These are phyloP conservation scores for Agrochola lota DNA, from an alignment of 2,888 invertebrate species.

Conservation along the genomic window DNA sequence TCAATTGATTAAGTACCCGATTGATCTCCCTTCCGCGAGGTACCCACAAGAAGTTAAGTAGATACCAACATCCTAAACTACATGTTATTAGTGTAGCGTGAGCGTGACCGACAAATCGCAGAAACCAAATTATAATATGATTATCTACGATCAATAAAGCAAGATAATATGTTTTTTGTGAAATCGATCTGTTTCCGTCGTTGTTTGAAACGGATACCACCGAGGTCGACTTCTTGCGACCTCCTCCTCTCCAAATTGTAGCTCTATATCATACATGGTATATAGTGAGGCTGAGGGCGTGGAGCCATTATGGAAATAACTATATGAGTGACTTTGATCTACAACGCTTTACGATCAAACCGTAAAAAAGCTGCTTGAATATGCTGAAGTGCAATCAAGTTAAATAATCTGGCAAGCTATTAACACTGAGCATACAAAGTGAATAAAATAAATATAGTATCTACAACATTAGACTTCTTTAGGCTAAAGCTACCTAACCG, in stretches of 20 bases:
- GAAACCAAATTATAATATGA: slow-evolving; percentile 48
- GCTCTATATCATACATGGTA: slow-evolving; percentile 3
- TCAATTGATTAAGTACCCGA: not conserved
- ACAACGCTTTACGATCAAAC: not conserved
- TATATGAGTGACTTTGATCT: not conserved
- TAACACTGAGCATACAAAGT: not conserved
- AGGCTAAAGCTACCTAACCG: not conserved
- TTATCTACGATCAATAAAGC: slow-evolving; percentile 59
- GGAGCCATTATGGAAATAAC: not conserved
- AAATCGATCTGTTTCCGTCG: slow-evolving; percentile 79
- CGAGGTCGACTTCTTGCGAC: slow-evolving; percentile 79
- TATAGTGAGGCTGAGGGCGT: slow-evolving; percentile 7
- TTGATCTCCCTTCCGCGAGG: slow-evolving; percentile 39
- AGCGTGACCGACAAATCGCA: slow-evolving; percentile 56
- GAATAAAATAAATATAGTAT: no score
- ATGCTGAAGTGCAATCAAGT: not conserved
- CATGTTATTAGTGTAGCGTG: slow-evolving; percentile 48
- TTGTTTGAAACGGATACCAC: slow-evolving; percentile 79
- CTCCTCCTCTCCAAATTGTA: slow-evolving; percentile 50
- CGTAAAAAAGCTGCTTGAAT: no score
- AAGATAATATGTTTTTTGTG: slow-evolving; percentile 69
- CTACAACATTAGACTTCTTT: not conserved
- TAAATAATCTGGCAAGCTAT: not conserved
- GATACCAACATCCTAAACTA: slow-evolving; percentile 11
- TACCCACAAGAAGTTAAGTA: not conserved